Evolutionary conservation across 2,888 invertebrate species (phyloP).

Genomic region (Dicranocentrus wangi): DNA sequence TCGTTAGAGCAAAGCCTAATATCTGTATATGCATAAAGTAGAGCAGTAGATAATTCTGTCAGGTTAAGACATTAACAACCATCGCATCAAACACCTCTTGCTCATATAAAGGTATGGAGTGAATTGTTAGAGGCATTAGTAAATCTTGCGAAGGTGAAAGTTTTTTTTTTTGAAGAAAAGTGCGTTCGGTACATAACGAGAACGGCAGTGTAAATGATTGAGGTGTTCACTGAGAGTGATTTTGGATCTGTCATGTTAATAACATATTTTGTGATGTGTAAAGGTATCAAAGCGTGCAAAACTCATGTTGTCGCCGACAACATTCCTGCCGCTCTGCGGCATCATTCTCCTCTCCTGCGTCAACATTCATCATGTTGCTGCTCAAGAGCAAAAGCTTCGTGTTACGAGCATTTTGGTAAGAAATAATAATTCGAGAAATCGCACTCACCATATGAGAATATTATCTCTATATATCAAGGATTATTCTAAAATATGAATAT

Average conservation of each 20-base stretch:
- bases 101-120: background rate
- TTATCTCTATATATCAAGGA: background rate
- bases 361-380: constrained; percentile 47
- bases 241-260: constrained; percentile 31
- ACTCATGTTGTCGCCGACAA: constrained; percentile 45
- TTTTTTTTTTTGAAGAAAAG: background rate
- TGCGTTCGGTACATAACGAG: no score
- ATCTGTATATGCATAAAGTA: constrained; percentile 10
- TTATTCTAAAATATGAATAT: no score
- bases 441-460: no score
- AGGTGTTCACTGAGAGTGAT: no score
- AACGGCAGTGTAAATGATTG: no score
- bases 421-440: no score
- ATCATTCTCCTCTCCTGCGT: constrained; percentile 39
- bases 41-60: constrained; percentile 3
- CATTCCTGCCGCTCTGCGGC: constrained; percentile 62
- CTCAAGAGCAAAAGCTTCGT: constrained; percentile 65
- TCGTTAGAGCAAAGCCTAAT: background rate
- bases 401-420: constrained; percentile 67
- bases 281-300: constrained; percentile 55
- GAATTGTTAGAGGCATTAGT: background rate
- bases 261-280: constrained; percentile 43
- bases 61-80: constrained; percentile 2
- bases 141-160: constrained; percentile 28
- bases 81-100: background rate